These are phyloP conservation scores for Cyanistes caeruleus DNA, from an alignment of 2,113 vertebrate genomes.

Conservation along the genomic window DNA sequence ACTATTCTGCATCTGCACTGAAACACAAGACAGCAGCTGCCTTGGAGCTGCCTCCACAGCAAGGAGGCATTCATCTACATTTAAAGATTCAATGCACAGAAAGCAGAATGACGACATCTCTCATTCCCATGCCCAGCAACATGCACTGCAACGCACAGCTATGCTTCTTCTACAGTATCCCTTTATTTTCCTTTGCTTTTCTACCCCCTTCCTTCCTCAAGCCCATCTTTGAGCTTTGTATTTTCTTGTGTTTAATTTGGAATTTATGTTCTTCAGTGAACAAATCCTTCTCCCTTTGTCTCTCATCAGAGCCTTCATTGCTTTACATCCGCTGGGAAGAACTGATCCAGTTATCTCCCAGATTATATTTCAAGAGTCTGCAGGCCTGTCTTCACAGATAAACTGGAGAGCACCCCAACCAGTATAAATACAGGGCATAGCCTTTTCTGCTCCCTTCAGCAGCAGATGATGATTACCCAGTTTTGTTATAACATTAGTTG, in stretches of 20 bases:
- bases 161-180: background rate
- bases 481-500: background rate
- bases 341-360: conserved; percentile 39
- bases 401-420: background rate
- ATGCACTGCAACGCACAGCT: background rate
- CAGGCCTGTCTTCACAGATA: conserved; percentile 23
- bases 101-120: background rate
- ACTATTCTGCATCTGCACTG: background rate
- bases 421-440: background rate
- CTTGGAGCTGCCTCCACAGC: background rate
- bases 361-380: conserved; percentile 13
- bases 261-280: background rate
- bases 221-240: background rate
- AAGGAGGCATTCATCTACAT: background rate
- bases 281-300: conserved; percentile 28
- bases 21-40: background rate
- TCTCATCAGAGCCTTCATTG: background rate
- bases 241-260: conserved; percentile 19
- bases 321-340: conserved; percentile 7
- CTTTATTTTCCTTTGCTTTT: conserved; percentile 16
- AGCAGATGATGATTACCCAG: background rate
- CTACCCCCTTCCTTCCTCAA: background rate
- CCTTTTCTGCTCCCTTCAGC: background rate
- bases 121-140: background rate
- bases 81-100: conserved; percentile 30